Conservation (phyloP, 2,113 vertebrate genomes). For the Microcebus ravelobensis region DNA sequence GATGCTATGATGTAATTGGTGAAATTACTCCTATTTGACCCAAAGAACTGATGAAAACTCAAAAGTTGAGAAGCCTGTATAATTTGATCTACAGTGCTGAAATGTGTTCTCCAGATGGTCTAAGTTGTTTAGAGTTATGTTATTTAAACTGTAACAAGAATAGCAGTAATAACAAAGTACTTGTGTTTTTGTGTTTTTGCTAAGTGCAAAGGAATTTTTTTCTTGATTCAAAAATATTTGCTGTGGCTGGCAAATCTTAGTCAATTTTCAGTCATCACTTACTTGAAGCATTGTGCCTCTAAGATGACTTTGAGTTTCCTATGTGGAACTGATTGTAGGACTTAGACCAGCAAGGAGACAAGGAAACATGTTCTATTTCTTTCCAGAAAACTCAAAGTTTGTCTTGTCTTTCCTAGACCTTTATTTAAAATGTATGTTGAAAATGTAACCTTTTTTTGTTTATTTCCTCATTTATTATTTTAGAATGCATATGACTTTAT, state of each 20-base stretch:
- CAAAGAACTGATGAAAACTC: not conserved
- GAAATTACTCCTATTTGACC: conserved; percentile 3
- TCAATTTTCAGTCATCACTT: not conserved
- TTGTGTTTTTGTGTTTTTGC: not conserved
- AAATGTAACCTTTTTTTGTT: not conserved
- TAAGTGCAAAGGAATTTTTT: not conserved
- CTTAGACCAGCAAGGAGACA: not conserved
- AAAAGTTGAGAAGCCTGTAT: not conserved
- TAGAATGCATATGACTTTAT: not conserved
- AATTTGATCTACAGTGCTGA: not conserved
- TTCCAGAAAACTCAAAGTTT: not conserved
- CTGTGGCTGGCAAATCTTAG: not conserved
- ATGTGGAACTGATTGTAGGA: not conserved
- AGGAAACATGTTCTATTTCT: not conserved
- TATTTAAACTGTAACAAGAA: not conserved
- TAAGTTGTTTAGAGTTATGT: not conserved
- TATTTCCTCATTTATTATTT: not conserved
- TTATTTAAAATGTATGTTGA: not conserved
- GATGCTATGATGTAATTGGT: not conserved
- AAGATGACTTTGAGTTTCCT: not conserved
- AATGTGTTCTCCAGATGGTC: conserved; percentile 40
- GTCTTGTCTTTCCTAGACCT: not conserved
- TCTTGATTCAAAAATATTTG: not conserved
- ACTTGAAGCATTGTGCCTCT: not conserved
- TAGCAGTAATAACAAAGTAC: not conserved